Evolutionary conservation across 2,888 invertebrate genomes (phyloP), one percentile per base, ranked within the genome.

Genomic region (Drosophila atripex): DNA sequence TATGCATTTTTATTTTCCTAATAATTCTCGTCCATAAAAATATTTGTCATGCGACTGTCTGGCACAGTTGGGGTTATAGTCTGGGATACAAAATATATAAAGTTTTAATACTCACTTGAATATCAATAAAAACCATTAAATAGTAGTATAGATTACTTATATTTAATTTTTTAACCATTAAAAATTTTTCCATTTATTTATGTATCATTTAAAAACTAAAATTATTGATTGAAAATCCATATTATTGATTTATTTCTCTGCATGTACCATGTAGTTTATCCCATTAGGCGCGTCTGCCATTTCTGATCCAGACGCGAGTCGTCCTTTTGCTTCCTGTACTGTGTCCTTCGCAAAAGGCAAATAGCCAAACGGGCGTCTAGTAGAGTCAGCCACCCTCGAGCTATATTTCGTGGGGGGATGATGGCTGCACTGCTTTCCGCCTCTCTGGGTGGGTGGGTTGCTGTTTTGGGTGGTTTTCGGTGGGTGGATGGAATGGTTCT

Each of bases 251-350:
- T 28, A 6, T 28, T 6, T 49, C 23, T 21, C 18, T 18, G 28
- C 43, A 43, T 32, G 45, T 69, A 58, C 58, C 8, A 68, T 41
- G 69, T 72, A 80, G 84, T 73, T 83, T 77, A 80, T 83, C 68
- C 80, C 80, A 80, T 80, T 78, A 74, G 71, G 80, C 71, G 64
- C 51, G 74, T 79, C 79, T 77, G 79, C 68, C 71, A 73, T 71
- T 83, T 70, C 71, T 77, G 80, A 75, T 53, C 75, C 77, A 74
- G 74, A 77, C 76, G 71, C 70, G 68, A 59, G 58, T 50, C 32
- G 49, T 32, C 41, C 47, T 32, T 18, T 7, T 32, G 11, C n/a
- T 45, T 43, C 35, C 56, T n/a, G 32, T 60, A 41, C 59, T 25
- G 53, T 56, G 60, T 68, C 56, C 68, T 53, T 51, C 50, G 54